phyloP scores from a whole-genome alignment of 2,797 vertebrate species.

The Characodon lateralis region DNA sequence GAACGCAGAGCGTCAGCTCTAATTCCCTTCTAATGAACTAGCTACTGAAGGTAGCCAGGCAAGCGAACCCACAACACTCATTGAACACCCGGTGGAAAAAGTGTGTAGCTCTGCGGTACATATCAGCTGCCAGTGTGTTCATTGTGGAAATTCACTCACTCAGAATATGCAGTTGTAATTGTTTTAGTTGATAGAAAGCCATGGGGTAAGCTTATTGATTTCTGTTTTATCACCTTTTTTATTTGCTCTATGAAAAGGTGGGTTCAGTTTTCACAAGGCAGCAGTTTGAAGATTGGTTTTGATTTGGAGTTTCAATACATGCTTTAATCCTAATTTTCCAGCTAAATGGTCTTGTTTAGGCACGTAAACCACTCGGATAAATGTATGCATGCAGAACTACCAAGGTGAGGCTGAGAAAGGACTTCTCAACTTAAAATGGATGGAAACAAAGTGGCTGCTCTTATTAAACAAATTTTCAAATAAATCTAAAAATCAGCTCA shows the following conservation, averaged over 20 bases:
- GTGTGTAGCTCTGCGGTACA: conserved; percentile 31
- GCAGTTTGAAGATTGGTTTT: neutral
- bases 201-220: neutral
- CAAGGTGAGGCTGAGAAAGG: no score
- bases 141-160: conserved; percentile 29
- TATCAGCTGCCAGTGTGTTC: conserved; percentile 34
- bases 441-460: neutral
- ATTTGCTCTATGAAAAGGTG: neutral
- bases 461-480: neutral
- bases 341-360: neutral
- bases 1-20: conserved; percentile 68
- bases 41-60: conserved; percentile 62
- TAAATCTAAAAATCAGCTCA: conserved; percentile 18
- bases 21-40: conserved; percentile 83
- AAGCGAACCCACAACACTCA: conserved; percentile 50
- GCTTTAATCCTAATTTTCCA: neutral
- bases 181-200: neutral
- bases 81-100: conserved; percentile 58
- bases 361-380: neutral
- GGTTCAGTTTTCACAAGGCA: neutral
- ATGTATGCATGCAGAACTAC: neutral
- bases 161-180: neutral
- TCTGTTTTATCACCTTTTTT: neutral
- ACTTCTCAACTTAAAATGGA: neutral
- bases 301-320: neutral